These are phyloP conservation scores for Dunckerocampus dactyliophorus DNA, from an alignment of 2,113 vertebrate genomes.

Conservation along the genomic window DNA sequence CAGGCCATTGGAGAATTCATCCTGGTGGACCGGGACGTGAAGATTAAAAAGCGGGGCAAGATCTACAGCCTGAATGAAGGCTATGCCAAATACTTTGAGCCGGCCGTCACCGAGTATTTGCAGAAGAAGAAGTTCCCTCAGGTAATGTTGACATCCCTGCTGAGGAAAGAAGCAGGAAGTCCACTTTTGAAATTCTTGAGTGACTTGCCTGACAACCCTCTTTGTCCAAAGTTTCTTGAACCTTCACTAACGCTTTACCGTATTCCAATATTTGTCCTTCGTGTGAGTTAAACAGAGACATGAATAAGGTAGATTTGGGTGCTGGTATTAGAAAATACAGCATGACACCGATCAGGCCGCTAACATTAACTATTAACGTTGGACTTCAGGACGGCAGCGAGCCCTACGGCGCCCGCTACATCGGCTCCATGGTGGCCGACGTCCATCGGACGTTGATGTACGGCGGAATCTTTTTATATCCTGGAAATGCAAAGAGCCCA, in stretches of 20 bases:
- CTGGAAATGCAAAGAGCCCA: conserved; percentile 87
- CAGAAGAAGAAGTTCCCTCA: conserved; percentile 88
- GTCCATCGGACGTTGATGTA: conserved; percentile 95
- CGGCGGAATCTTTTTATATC: conserved; percentile 94
- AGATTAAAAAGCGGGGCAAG: conserved; percentile 86
- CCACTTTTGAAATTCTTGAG: neutral
- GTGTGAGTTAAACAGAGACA: too few relatives aligned
- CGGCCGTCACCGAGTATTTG: conserved; percentile 80
- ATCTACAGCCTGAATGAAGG: conserved; percentile 93
- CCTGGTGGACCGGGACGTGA: conserved; percentile 86
- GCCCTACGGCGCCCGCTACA: conserved; percentile 84
- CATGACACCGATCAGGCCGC: neutral
- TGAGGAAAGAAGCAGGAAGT: neutral
- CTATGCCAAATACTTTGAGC: conserved; percentile 83
- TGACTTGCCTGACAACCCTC: neutral
- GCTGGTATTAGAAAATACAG: too few relatives aligned
- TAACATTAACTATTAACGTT: neutral
- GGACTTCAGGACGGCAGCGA: conserved; percentile 80
- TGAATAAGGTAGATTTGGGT: too few relatives aligned
- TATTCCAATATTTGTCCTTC: too few relatives aligned
- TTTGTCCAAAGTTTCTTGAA: neutral
- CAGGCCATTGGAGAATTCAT: conserved; percentile 93
- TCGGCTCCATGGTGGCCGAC: conserved; percentile 97
- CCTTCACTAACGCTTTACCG: too few relatives aligned
- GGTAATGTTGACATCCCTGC: conserved; percentile 52